Evolutionary conservation across 2,797 vertebrate genomes (phyloP), one percentile per base, ranked within the genome.

Genomic region (Gambelia wislizenii): DNA sequence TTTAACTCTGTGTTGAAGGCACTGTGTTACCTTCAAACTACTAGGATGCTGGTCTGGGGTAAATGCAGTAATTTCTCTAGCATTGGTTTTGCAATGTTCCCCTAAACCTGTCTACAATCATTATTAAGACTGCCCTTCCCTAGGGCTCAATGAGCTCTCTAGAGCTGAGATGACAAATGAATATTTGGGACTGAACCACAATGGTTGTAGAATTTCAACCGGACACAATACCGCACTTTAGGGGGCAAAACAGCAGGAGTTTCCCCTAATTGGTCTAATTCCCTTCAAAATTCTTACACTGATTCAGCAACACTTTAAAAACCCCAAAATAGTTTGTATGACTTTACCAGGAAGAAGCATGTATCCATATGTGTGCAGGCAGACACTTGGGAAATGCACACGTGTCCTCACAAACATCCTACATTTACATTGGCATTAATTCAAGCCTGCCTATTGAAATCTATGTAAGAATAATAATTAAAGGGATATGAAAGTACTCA

Each of bases 1-100:
- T 67, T 67, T 67, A 67, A 16, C 27, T 1, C 10, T 4, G n/a
- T n/a, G n/a, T n/a, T n/a, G n/a, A n/a, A 64, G 22, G 25, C 61
- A 27, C 25, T 27, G 25, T 25, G 22, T 64, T 64, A 88, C 81
- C 83, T 86, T 90, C 88, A 84, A 93, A 91, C 82, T 39, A 33
- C 1, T 44, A 86, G 89, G 92, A 92, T 94, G 89, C 77, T 89
- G 87, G 89, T 86, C 87, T 75, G 89, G 87, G 89, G 75, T 83
- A 93, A 95, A 94, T 89, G 92, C 83, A 93, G 94, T 93, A 87
- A 1, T 89, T 91, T 83, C 77, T 80, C 94, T 94, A 0, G 64
- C 30, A 95, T 92, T 92, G 87, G 91, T 93, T 95, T 94, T 91
- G 92, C 95, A 95, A 92, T 95, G 94, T 94, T 94, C 93, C 92